These are phyloP conservation scores for Globodera ellingtonae DNA, from an alignment of 1,140 invertebrate species.

Conservation along the genomic window DNA sequence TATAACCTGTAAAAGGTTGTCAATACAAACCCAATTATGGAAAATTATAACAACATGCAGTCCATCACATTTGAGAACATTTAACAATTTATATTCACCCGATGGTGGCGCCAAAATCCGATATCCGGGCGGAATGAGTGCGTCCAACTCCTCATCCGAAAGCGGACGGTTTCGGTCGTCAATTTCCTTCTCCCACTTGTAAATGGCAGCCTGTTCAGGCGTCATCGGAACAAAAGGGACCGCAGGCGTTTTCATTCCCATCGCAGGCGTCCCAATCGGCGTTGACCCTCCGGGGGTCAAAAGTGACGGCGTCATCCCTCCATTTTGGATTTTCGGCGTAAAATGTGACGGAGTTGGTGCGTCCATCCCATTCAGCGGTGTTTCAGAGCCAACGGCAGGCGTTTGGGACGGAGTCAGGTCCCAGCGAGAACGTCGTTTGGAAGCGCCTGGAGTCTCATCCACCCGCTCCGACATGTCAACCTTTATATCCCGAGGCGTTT, in stretches of 20 bases:
- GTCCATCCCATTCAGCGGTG: conserved; percentile 58
- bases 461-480: conserved; percentile 73
- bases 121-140: conserved; percentile 95
- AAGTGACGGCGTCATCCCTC: conserved; percentile 71
- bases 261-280: conserved; percentile 91
- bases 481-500: conserved; percentile 91
- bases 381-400: conserved; percentile 47
- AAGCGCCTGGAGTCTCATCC: conserved; percentile 86
- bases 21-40: too few species aligned
- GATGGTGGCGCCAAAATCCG: conserved; percentile 73
- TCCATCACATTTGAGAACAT: too few species aligned
- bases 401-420: conserved; percentile 83
- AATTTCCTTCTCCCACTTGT: conserved; percentile 97
- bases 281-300: conserved; percentile 80
- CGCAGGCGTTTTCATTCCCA: conserved; percentile 95
- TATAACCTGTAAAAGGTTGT: conserved; percentile 73
- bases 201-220: conserved; percentile 95
- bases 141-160: conserved; percentile 93
- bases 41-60: too few species aligned
- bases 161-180: conserved; percentile 94
- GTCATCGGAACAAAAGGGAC: conserved; percentile 90
- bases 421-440: conserved; percentile 89
- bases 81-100: neutral
- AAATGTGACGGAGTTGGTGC: conserved; percentile 53
- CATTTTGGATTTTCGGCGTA: conserved; percentile 57